Conservation (phyloP, 2,888 invertebrate species). For the Melanophora roralis region DNA sequence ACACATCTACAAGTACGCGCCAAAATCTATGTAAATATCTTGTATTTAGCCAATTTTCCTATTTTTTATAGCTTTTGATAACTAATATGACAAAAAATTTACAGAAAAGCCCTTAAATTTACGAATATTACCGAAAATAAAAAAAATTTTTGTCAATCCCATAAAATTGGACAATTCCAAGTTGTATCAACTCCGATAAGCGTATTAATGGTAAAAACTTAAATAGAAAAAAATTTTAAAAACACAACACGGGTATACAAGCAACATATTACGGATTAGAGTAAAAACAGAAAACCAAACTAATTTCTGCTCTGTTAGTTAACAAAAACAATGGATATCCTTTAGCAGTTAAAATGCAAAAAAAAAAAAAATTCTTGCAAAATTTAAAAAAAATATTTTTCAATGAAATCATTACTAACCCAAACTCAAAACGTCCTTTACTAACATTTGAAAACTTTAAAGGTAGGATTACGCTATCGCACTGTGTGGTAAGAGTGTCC, state of each 20-base stretch:
- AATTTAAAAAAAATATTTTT: too few species aligned
- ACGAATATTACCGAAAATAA: constrained; percentile 23
- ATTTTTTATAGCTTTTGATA: constrained; percentile 37
- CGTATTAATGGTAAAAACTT: constrained; percentile 44
- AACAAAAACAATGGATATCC: constrained; percentile 6
- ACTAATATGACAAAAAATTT: constrained; percentile 27
- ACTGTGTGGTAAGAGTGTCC: too few species aligned
- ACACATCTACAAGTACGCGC: background rate
- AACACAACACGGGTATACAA: background rate
- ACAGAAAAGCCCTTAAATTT: background rate
- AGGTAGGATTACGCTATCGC: too few species aligned
- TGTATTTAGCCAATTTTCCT: constrained; percentile 20
- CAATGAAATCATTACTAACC: too few species aligned
- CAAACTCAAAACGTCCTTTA: too few species aligned
- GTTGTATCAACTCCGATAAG: constrained; percentile 49
- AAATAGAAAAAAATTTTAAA: constrained; percentile 3
- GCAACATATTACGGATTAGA: constrained; percentile 41
- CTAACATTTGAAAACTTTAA: too few species aligned
- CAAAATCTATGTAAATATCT: background rate
- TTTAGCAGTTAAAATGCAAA: background rate
- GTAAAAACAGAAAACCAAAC: background rate
- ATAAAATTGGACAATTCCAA: constrained; percentile 49
- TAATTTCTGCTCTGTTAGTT: constrained; percentile 9
- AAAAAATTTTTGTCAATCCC: constrained; percentile 54
- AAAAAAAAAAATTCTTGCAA: background rate